Evolutionary conservation across 1,140 invertebrate genomes (phyloP).

Genomic region (Drosophila prosaltans): DNA sequence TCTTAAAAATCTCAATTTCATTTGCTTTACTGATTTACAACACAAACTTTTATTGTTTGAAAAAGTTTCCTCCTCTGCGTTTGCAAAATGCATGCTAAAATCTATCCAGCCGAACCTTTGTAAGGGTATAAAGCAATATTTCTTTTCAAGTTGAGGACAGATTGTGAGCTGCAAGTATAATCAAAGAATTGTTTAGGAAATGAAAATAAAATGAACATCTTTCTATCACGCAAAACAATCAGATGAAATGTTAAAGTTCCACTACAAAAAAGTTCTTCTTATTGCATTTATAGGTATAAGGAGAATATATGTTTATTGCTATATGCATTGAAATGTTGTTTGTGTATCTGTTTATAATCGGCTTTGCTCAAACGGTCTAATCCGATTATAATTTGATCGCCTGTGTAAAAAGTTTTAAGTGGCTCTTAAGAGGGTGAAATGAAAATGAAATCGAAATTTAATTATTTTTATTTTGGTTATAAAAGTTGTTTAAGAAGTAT

Average conservation of each 20-base stretch:
- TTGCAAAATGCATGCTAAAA: not conserved
- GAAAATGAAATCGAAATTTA: conserved; percentile 14
- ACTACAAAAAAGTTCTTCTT: not conserved
- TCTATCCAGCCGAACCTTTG: not conserved
- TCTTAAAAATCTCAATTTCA: too few species aligned
- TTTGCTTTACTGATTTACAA: too few species aligned
- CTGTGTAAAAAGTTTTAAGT: conserved; percentile 22
- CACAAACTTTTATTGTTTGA: too few species aligned
- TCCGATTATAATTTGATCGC: conserved; percentile 27
- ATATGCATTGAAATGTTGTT: conserved; percentile 1
- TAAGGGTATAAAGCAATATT: not conserved
- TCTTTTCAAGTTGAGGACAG: conserved; percentile 5
- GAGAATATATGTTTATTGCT: not conserved
- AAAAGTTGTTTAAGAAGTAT: not conserved
- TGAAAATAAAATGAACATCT: conserved; percentile 9
- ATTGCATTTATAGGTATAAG: not conserved
- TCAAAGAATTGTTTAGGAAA: not conserved
- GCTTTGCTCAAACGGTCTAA: conserved; percentile 21
- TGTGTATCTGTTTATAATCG: conserved; percentile 15
- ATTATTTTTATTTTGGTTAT: not conserved
- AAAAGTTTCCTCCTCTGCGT: too few species aligned
- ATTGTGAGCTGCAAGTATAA: not conserved
- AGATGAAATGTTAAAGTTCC: conserved; percentile 1
- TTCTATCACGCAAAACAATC: conserved; percentile 1
- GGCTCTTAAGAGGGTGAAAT: conserved; percentile 30